Evolutionary conservation across 2,888 invertebrate genomes (phyloP), one percentile per base, ranked within the genome.

Genomic region (Archaeoteleia sp.): DNA sequence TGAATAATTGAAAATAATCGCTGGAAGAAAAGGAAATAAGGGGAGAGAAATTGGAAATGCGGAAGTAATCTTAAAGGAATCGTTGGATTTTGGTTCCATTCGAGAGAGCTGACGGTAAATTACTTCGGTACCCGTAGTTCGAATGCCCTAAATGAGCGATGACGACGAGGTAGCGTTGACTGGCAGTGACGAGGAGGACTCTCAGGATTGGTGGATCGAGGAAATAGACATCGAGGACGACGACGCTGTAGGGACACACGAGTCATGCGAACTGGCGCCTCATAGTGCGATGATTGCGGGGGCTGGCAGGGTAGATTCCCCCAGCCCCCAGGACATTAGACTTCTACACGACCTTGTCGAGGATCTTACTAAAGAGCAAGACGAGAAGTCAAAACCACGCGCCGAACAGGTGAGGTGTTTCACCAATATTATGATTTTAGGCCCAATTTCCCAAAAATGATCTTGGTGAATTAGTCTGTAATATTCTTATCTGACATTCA

Each of bases 251-350:
- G 70, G 58, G 20, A 69, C 45, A 51, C 72, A 42, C 51, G 75
- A 75, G 29, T 75, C 74, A 39, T 77, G 81, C 80, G 82, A 83
- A 78, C 80, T 83, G 82, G 83, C 83, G 78, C 83, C 83, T 65
- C 82, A 81, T 70, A 81, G 82, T 78, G 75, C 80, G 25, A 80
- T 82, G 81, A 82, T 79, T 61, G 73, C 73, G 80, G 83, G 83
- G 81, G 81, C 79, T 83, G 82, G 82, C 34, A 76, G 81, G 81
- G 74, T 78, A 39, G 81, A 81, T 55, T 77, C 82, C 77, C 82
- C 82, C 81, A 84, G 82, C 79, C 82, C 83, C 79, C 83, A 84
- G 74, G 85, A 85, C 70, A 84, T 84, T 55, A 75, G 82, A 61
- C 81, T 85, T 43, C 80, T 85, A 42, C 82, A 85, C 51, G 82